Evolutionary conservation across 1,140 invertebrate species (phyloP).

Genomic region (Listronotus oregonensis): DNA sequence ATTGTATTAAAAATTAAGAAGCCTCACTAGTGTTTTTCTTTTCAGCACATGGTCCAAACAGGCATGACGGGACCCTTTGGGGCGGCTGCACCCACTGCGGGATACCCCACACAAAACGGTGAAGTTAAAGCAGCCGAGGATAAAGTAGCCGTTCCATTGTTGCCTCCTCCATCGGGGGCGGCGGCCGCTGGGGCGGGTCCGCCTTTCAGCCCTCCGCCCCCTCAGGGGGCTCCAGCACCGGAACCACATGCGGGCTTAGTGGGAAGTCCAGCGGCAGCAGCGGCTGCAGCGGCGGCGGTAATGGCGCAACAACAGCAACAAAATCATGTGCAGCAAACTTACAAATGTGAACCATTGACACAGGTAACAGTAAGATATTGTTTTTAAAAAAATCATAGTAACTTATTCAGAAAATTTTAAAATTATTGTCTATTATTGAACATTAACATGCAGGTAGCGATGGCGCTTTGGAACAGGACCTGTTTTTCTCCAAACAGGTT

Average conservation of each 20-base stretch:
- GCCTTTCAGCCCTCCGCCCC: constrained; percentile 57
- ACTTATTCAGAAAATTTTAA: not conserved
- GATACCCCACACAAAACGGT: constrained; percentile 74
- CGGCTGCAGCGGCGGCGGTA: constrained; percentile 8
- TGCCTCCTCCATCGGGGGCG: constrained; percentile 55
- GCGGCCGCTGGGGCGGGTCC: constrained; percentile 56
- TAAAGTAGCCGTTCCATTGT: constrained; percentile 60
- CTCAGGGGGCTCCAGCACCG: constrained; percentile 54
- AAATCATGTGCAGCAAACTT: constrained; percentile 39
- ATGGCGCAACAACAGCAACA: constrained; percentile 24
- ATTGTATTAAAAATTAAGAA: constrained; percentile 13
- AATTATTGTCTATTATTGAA: no score
- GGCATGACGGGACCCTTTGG: constrained; percentile 84
- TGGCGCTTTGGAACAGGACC: no score
- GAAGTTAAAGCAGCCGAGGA: constrained; percentile 64
- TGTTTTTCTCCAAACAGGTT: no score
- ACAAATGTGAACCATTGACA: constrained; percentile 42
- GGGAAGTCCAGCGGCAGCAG: constrained; percentile 32
- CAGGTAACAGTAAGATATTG: constrained; percentile 30
- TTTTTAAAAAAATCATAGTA: not conserved
- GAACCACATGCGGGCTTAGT: constrained; percentile 52
- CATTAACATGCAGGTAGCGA: no score
- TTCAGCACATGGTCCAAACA: constrained; percentile 94
- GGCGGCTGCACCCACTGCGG: constrained; percentile 76
- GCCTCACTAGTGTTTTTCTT: constrained; percentile 48